Evolutionary conservation across 2,113 vertebrate species (phyloP).

Genomic region (Aldabrachelys gigantea): DNA sequence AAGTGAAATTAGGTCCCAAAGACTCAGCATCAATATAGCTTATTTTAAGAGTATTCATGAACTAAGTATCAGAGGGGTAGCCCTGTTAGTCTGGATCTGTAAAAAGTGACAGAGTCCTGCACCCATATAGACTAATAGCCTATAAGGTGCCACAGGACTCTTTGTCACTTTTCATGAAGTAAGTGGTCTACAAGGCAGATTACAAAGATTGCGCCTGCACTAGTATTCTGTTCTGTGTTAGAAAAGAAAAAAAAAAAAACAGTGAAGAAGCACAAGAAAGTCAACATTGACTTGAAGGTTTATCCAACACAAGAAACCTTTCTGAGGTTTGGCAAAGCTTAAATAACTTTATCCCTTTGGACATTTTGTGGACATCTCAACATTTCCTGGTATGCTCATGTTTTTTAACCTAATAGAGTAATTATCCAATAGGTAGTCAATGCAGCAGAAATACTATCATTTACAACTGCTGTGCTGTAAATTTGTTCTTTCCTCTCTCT

Average conservation of each 20-base stretch:
- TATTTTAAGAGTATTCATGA: neutral
- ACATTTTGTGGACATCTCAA: neutral
- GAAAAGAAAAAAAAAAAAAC: neutral
- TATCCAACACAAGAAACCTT: neutral
- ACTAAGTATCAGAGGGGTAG: neutral
- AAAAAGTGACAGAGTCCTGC: no score
- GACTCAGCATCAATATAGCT: neutral
- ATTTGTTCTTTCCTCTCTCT: neutral
- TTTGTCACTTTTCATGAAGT: neutral
- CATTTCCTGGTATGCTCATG: rapidly evolving
- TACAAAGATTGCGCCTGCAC: neutral
- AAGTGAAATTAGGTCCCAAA: neutral
- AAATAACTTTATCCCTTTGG: neutral
- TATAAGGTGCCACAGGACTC: no score
- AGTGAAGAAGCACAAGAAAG: neutral
- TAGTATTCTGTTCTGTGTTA: neutral
- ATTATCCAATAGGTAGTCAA: neutral
- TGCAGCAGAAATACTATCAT: neutral
- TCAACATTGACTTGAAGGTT: neutral
- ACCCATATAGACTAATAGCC: no score
- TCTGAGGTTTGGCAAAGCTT: neutral
- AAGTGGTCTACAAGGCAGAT: neutral
- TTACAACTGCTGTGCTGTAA: neutral
- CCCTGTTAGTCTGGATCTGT: no score
- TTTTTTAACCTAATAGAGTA: neutral